phyloP scores from a whole-genome alignment of 1,140 invertebrate genomes.

The Drosophila nasuta region DNA sequence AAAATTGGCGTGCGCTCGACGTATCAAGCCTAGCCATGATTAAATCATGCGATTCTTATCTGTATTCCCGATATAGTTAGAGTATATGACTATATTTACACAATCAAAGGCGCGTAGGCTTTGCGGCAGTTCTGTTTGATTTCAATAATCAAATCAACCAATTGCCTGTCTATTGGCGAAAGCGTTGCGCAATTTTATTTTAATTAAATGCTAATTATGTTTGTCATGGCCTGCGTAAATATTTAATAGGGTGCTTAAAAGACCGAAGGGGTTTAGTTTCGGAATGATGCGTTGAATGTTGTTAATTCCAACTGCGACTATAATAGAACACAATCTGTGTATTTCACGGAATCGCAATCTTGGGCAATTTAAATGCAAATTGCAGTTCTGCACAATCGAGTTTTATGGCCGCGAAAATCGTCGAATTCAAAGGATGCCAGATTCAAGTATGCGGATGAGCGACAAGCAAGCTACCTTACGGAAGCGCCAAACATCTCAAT shows the following conservation, averaged over 20 bases:
- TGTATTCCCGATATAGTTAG: background rate
- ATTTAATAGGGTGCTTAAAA: slow-evolving; percentile 51
- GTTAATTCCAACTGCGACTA: slow-evolving; percentile 42
- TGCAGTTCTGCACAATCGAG: slow-evolving; percentile 37
- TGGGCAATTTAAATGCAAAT: slow-evolving; percentile 76
- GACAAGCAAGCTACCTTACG: slow-evolving; percentile 50
- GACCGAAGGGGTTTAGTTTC: background rate
- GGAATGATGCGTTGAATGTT: slow-evolving; percentile 9
- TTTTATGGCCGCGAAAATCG: slow-evolving; percentile 48
- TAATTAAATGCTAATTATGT: slow-evolving; percentile 84
- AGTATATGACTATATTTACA: slow-evolving; percentile 20
- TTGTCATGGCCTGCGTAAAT: slow-evolving; percentile 65
- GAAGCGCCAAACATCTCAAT: slow-evolving; percentile 26
- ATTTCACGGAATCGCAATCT: slow-evolving; percentile 4
- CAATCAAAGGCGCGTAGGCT: slow-evolving; percentile 12
- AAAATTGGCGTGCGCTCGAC: background rate
- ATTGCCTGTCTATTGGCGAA: slow-evolving; percentile 69
- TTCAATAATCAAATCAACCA: slow-evolving; percentile 76
- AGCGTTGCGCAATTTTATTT: slow-evolving; percentile 71
- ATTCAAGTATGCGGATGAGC: slow-evolving; percentile 30
- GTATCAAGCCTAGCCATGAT: slow-evolving; percentile 33
- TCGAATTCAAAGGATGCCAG: slow-evolving; percentile 9
- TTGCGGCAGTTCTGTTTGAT: slow-evolving; percentile 73
- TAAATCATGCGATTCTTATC: slow-evolving; percentile 52
- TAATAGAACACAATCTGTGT: slow-evolving; percentile 15